Conservation (phyloP, 2,797 vertebrate species). For the Ceryle rudis region DNA sequence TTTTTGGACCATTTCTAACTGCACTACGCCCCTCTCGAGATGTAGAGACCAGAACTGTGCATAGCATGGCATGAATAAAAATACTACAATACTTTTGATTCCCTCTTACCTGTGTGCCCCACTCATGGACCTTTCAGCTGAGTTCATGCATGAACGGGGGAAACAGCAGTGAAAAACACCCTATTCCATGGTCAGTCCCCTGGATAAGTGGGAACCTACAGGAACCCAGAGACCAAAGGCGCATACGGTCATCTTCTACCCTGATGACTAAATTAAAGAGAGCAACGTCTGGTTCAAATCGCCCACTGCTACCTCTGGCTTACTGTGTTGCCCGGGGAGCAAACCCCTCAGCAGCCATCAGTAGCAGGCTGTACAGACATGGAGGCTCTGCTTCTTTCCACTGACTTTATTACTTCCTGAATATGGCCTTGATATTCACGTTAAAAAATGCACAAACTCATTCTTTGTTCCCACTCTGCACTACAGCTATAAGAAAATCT, state of each 20-base stretch:
- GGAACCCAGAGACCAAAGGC: neutral
- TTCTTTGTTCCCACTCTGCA: neutral
- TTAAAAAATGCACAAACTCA: neutral
- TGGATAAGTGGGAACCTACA: neutral
- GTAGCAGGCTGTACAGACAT: neutral
- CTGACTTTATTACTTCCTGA: neutral
- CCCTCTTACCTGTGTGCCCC: neutral
- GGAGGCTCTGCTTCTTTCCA: neutral
- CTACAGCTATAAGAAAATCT: neutral
- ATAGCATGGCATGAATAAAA: neutral
- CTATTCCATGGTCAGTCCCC: neutral
- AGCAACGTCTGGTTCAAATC: neutral
- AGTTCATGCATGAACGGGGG: neutral
- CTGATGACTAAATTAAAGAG: neutral
- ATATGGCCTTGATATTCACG: neutral
- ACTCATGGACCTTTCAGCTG: neutral
- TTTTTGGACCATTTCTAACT: neutral
- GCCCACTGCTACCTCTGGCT: neutral
- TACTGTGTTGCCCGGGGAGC: neutral
- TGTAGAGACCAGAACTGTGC: neutral
- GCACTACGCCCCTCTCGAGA: neutral
- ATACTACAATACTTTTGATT: neutral
- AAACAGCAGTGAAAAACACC: neutral
- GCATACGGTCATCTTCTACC: neutral
- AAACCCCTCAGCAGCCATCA: neutral